Base-by-base conservation (phyloP, 2,797 vertebrate species). In the Pipistrellus pipistrellus region DNA sequence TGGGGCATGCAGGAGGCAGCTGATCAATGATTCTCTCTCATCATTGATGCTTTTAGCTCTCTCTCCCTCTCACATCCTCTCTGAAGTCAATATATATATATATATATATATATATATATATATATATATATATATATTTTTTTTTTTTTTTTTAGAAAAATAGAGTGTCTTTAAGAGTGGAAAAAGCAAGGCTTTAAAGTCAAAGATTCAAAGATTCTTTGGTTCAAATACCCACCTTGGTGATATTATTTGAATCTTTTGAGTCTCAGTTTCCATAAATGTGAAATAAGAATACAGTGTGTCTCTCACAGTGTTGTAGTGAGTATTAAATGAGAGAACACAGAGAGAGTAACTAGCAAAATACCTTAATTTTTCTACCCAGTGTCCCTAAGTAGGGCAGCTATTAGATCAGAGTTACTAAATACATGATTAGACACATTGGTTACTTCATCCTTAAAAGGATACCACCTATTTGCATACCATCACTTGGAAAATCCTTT, bases 201-300 rank as follows among this genome's bases (percentile, higher is more conserved):
- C 23, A 68, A 8, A 72, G 17, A 25, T 81, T 86, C 23, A 68
- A 8, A 72, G 17, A 25, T 82, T 38, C 13, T n/a, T 66, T 92
- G 51, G 38, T 82, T 88, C 46, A 55, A 83, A 69, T 83, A 53
- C 18, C 32, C 53, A 12, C 18, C 27, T 75, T 86, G 13, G 21
- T 66, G 14, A 80, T 86, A 8, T 77, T 82, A 57, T 62, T n/a
- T 75, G n/a, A 94, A 44, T 10, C 2, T 66, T 81, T 71, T 72
- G 14, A 82, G 27, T 41, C 2, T 83, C 17, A n/a, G 12, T 84
- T 86, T 92, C 44, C 25, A 88, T 30, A 46, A 46, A 35, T n/a
- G 3, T 76, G 6, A 85, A 88, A 73, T 78, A 27, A 91, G n/a
- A 88, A 85, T 90, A 57, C 23, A 87, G 0, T 73, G 46, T 94